These are phyloP conservation scores for Euphydryas editha DNA, from an alignment of 2,888 invertebrate genomes.

Conservation along the genomic window DNA sequence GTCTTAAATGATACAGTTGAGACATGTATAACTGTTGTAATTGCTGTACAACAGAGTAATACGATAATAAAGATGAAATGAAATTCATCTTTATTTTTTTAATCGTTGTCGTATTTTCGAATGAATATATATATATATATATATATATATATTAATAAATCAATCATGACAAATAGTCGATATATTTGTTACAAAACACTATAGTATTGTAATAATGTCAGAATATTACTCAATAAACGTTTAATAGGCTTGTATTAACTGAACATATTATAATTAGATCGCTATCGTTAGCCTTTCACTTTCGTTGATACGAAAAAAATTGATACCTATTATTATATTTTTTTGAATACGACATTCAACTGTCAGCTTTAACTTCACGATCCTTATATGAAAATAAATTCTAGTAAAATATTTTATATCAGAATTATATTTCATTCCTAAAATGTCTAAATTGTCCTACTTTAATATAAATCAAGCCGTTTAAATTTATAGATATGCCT, in stretches of 20 bases:
- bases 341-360: constrained; percentile 5
- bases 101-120: constrained; percentile 47
- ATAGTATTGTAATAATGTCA: constrained; percentile 60
- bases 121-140: constrained; percentile 66
- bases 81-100: no score
- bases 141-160: constrained; percentile 58
- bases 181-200: constrained; percentile 64
- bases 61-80: no score
- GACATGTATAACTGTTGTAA: no score
- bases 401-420: background rate
- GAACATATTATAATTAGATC: constrained; percentile 73
- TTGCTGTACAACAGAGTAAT: no score
- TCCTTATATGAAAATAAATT: background rate
- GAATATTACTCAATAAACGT: constrained; percentile 72
- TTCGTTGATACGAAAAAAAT: constrained; percentile 57
- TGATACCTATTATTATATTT: constrained; percentile 14
- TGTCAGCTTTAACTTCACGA: background rate
- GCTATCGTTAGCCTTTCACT: constrained; percentile 70
- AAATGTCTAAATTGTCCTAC: constrained; percentile 33
- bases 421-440: constrained; percentile 29
- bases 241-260: constrained; percentile 74
- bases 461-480: constrained; percentile 37
- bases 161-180: constrained; percentile 66
- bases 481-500: constrained; percentile 37
- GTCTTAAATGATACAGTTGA: background rate